Evolutionary conservation across 2,888 invertebrate species (phyloP).

Genomic region (Megamerina dolium): DNA sequence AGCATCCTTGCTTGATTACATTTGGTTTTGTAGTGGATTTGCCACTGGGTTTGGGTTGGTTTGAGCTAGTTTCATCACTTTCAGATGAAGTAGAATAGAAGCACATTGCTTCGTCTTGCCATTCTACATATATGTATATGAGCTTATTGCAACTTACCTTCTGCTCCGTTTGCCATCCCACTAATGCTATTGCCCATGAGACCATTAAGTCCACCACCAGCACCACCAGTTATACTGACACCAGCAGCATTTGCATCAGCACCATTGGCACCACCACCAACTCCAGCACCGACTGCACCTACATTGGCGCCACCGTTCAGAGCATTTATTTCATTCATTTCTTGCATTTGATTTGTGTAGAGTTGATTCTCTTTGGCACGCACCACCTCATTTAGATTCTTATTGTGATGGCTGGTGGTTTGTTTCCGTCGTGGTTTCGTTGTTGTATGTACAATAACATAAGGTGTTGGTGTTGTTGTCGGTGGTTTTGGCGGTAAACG

Average conservation of each 20-base stretch:
- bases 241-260: slow-evolving; percentile 7
- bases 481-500: slow-evolving; percentile 47
- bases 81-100: too few species aligned
- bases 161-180: slow-evolving; percentile 42
- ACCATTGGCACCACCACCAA: slow-evolving; percentile 11
- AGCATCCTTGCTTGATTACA: too few species aligned
- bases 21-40: too few species aligned
- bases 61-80: too few species aligned
- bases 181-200: slow-evolving; percentile 35
- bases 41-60: too few species aligned
- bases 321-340: slow-evolving; percentile 43
- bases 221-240: slow-evolving; percentile 16
- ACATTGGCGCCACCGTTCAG: slow-evolving; percentile 25
- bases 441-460: slow-evolving; percentile 43
- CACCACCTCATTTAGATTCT: slow-evolving; percentile 48
- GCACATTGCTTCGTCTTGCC: too few species aligned
- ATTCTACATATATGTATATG: too few species aligned
- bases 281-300: slow-evolving; percentile 13
- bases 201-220: too few species aligned
- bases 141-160: slow-evolving; percentile 45
- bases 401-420: slow-evolving; percentile 34
- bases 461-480: slow-evolving; percentile 46
- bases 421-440: slow-evolving; percentile 45
- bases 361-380: slow-evolving; percentile 46
- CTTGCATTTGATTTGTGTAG: slow-evolving; percentile 46